These are phyloP conservation scores for Entomobrya proxima DNA, from an alignment of 2,888 invertebrate genomes.

Conservation along the genomic window DNA sequence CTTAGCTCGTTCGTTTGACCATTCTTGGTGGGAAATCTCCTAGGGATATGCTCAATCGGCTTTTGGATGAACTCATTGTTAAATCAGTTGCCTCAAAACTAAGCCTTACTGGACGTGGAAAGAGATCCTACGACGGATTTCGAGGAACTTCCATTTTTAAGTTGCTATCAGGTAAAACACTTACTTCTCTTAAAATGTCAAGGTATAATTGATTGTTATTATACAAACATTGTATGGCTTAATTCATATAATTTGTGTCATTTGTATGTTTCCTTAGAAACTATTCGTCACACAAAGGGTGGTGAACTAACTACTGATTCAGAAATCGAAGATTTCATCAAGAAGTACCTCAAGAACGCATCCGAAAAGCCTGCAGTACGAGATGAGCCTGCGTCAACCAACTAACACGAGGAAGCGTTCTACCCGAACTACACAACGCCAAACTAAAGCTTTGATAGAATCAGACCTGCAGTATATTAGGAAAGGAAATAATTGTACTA, in stretches of 20 bases:
- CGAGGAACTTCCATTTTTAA: neutral
- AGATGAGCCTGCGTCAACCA: too few species aligned
- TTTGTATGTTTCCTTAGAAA: neutral
- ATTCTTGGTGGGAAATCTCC: neutral
- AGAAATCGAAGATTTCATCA: slow-evolving; percentile 21
- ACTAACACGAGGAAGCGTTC: too few species aligned
- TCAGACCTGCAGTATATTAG: too few species aligned
- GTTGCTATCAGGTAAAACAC: neutral
- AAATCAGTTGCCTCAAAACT: neutral
- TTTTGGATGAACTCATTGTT: neutral
- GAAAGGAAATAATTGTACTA: too few species aligned
- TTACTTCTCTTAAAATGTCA: neutral
- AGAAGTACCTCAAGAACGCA: neutral
- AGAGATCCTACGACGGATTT: neutral
- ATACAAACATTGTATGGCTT: too few species aligned
- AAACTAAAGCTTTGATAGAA: too few species aligned
- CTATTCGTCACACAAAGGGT: neutral
- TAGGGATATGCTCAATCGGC: neutral
- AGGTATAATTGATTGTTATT: too few species aligned
- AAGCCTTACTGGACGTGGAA: slow-evolving; percentile 4
- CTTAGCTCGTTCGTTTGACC: neutral
- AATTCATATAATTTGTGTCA: too few species aligned
- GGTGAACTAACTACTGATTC: neutral
- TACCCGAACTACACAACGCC: too few species aligned
- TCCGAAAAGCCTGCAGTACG: too few species aligned